Conservation (phyloP, 2,888 invertebrate genomes). For the Melanostoma mellinum region DNA sequence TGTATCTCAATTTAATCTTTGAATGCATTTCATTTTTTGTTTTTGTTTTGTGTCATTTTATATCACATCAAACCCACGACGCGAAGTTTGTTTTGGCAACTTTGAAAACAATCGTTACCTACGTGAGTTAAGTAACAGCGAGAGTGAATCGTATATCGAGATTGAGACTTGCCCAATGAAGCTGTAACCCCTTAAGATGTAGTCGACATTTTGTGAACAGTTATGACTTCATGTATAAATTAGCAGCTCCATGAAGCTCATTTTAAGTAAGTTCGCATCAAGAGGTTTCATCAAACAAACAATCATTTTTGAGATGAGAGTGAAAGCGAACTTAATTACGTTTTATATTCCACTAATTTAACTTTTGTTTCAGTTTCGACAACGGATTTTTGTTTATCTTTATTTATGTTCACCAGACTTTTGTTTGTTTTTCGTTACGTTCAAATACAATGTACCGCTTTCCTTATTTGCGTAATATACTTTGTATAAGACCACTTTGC, state of each 20-base stretch:
- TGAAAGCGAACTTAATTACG: conserved; percentile 40
- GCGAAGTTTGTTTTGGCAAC: neutral
- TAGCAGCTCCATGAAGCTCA: neutral
- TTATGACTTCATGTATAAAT: conserved; percentile 24
- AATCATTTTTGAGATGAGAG: conserved; percentile 31
- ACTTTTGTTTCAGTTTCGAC: neutral
- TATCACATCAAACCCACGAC: neutral
- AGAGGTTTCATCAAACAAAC: too few species aligned
- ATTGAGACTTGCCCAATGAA: conserved; percentile 12
- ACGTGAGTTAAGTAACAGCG: conserved; percentile 30
- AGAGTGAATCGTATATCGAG: conserved; percentile 44
- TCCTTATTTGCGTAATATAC: conserved; percentile 37
- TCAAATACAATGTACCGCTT: conserved; percentile 11
- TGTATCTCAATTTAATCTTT: conserved; percentile 29
- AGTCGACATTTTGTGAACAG: neutral
- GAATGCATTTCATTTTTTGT: conserved; percentile 19
- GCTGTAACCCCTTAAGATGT: conserved; percentile 4
- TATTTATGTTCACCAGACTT: neutral
- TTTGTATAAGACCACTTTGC: neutral
- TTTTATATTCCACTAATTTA: neutral
- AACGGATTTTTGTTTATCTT: neutral
- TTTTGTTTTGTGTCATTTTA: conserved; percentile 14
- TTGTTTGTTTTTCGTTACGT: conserved; percentile 12
- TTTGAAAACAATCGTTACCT: neutral
- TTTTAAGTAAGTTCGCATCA: too few species aligned